phyloP scores from a whole-genome alignment of 2,888 invertebrate species.

The Acanthacorydalis orientalis region DNA sequence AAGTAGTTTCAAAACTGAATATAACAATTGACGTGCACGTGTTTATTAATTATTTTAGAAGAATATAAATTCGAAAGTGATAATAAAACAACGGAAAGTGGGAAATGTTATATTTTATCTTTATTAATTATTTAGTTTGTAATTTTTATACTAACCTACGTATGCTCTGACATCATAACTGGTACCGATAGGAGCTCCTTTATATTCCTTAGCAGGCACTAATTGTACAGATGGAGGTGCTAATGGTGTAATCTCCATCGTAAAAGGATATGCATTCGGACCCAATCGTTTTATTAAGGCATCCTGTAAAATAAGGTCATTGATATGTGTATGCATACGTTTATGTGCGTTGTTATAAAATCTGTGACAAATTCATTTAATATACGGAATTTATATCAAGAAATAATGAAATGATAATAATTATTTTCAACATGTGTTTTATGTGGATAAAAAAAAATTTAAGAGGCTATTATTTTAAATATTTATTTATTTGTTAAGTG shows the following conservation, averaged over 20 bases:
- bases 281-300: slow-evolving; percentile 63
- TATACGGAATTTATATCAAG: too few relatives aligned
- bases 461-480: too few relatives aligned
- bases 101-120: neutral
- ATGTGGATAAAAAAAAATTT: too few relatives aligned
- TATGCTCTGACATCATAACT: slow-evolving; percentile 79
- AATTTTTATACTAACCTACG: slow-evolving; percentile 44
- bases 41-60: neutral
- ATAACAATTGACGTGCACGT: too few relatives aligned
- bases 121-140: neutral
- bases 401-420: too few relatives aligned
- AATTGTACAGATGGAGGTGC: slow-evolving; percentile 85
- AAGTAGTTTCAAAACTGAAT: too few relatives aligned
- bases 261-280: slow-evolving; percentile 64
- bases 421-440: too few relatives aligned
- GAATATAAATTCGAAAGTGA: neutral
- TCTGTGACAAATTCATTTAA: too few relatives aligned
- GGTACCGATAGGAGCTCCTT: slow-evolving; percentile 80
- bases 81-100: neutral
- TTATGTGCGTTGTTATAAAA: too few relatives aligned
- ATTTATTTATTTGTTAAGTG: too few relatives aligned
- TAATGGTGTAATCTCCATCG: slow-evolving; percentile 61
- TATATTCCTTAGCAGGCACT: slow-evolving; percentile 80
- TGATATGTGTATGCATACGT: too few relatives aligned
- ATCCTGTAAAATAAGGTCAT: slow-evolving; percentile 38